Conservation (phyloP, 2,797 vertebrate species). For the Kryptopterus vitreolus region DNA sequence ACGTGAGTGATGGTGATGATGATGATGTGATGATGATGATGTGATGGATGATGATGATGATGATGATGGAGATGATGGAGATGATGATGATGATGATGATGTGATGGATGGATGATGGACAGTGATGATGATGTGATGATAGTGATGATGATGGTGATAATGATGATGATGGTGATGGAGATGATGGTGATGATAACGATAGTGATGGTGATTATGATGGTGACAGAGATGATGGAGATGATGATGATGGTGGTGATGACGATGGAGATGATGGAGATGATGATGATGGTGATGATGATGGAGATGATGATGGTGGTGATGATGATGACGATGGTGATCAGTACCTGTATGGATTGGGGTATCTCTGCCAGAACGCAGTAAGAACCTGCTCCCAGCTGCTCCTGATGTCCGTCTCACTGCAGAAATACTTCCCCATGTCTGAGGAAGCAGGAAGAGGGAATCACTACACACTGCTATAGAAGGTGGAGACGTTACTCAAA, state of each 20-base stretch:
- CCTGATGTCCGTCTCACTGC: slow-evolving; percentile 62
- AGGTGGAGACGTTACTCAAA: neutral
- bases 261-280: neutral
- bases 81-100: too few species aligned
- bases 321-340: neutral
- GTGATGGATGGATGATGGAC: too few species aligned
- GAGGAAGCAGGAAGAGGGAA: neutral
- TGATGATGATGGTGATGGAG: too few species aligned
- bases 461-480: neutral
- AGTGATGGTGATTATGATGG: neutral
- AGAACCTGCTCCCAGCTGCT: slow-evolving; percentile 64
- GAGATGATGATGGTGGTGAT: neutral
- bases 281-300: neutral
- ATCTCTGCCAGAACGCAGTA: slow-evolving; percentile 67
- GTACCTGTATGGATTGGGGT: slow-evolving; percentile 66
- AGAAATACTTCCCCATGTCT: slow-evolving; percentile 64
- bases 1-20: too few species aligned
- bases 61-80: too few species aligned
- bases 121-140: too few species aligned
- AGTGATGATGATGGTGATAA: too few species aligned
- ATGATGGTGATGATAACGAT: neutral
- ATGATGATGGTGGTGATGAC: neutral
- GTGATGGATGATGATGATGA: too few species aligned
- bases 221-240: neutral
- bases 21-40: too few species aligned